Conservation (phyloP, 2,113 vertebrate genomes). For the Ctenomys sociabilis region DNA sequence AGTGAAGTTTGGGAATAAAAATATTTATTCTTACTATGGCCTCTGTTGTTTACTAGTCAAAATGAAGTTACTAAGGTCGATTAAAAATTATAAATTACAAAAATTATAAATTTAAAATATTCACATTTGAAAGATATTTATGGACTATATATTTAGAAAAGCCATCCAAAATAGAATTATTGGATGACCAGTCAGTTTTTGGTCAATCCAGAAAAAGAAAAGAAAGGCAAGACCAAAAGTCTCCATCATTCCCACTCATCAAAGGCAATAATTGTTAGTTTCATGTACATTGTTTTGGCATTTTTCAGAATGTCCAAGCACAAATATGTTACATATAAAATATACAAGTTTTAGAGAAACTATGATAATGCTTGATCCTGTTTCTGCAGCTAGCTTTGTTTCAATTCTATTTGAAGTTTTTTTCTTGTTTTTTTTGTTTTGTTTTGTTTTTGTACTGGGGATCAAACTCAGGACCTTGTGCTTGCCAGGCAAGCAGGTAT, state of each 20-base stretch:
- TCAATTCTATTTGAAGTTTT: background rate
- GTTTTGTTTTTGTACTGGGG: too few relatives aligned
- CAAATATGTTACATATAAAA: background rate
- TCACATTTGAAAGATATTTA: background rate
- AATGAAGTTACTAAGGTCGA: background rate
- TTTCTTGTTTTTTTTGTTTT: too few relatives aligned
- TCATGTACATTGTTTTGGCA: background rate
- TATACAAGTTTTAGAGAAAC: background rate
- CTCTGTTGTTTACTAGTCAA: background rate
- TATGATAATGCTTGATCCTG: background rate
- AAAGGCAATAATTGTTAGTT: background rate
- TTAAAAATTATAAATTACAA: slow-evolving; percentile 1
- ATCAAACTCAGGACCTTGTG: too few relatives aligned
- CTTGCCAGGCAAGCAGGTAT: too few relatives aligned
- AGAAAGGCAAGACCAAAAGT: background rate
- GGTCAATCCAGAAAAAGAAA: background rate
- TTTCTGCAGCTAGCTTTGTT: background rate
- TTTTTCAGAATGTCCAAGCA: background rate
- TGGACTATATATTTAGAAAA: background rate
- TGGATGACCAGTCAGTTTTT: too few relatives aligned
- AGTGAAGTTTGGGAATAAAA: background rate
- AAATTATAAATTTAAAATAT: background rate
- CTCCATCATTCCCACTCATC: background rate
- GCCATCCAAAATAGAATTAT: too few relatives aligned
- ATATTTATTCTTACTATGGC: background rate